Base-by-base conservation (phyloP, 2,797 vertebrate genomes). In the Crocodylus rhombifer region DNA sequence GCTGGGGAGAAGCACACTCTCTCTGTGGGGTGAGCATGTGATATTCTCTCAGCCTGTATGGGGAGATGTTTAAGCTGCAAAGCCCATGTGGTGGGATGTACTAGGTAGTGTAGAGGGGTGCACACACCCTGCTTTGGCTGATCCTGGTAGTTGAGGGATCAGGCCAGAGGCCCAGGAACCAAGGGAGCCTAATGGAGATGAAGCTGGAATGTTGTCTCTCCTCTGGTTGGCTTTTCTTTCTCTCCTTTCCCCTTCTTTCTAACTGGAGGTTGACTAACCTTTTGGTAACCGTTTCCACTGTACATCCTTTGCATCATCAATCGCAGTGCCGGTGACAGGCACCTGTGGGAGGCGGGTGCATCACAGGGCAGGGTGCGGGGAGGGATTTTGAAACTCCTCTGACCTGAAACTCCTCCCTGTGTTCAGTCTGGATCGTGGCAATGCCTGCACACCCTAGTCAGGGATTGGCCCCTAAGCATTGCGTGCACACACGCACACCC, bases 191-290 rank as follows among this genome's bases (percentile, higher is more conserved):
- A 92, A 88, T 5, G 42, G 94, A 92, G 88, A 82, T 86, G 93
- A 95, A 95, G 88, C 92, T 87, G 77, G 76, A 95, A 93, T 88
- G 84, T 94, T 89, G 60, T 90, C 86, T 96, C 82, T 92, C 91
- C 87, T 93, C 95, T 96, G 87, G 81, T 97, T 91, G 87, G 20
- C 91, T 97, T 97, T 96, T 95, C 92, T 95, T 96, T 94, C 83
- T 80, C 89, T 95, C 88, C 85, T 96, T 95, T 82, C 84, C 96
- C 95, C 86, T 85, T 96, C 91, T 82, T 91, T 95, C 84, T 96
- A 11, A 89, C 80, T 94, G 94, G 90, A 96, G 95, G 96, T 97
- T 80, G 30, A 97, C 97, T 97, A 92, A 95, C 86, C 85, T 90
- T 91, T 95, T 94, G 23, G 4, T 91, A 91, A 91, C 87, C 1